Base-by-base conservation (phyloP, 2,113 vertebrate species). In the Clupea harengus region DNA sequence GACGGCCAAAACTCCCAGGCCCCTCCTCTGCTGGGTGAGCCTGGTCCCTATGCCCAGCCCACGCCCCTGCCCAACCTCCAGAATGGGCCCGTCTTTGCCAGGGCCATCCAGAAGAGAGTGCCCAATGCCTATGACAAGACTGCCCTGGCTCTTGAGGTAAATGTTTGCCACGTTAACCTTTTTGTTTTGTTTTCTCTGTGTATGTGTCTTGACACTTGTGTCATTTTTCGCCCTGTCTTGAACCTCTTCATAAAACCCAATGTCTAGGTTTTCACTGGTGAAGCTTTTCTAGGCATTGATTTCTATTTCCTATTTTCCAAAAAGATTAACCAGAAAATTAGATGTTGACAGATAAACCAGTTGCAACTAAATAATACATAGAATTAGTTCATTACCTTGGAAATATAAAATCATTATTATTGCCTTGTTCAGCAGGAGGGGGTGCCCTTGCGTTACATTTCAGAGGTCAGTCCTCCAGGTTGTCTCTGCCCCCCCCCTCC, bases 101-200 rank as follows among this genome's bases (percentile, higher is more conserved):
- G 97, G 94, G 98, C 97, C 92, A 97, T 98, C 95, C 98, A 99
- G 97, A 99, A 99, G 96, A 98, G 98, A 95, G 98, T 99, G 91
- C 98, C 98, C 94, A 99, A 99, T 94, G 98, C 98, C 91, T 99
- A 99, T 92, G 98, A 99, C 96, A 99, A 99, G 96, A 99, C 98
- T 81, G 98, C 98, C 93, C 96, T 99, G 95, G 97, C 98, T 94
- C 96, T 99, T 92, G 98, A 99, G 97, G 98, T 99, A 78, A 78
- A 78, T 13, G 72, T 28, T 15, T 32, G 54, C 18, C 54, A 20
- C 22, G 18, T 20, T 60, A 22, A 20, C 54, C 11, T 52, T 8
- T 20, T 22, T 57, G 54, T 20, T 4, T 22, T 60, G 54, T 60
- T 22, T 22, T 6, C 20, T 22, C 54, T 7, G 54, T 60, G 54